Evolutionary conservation across 2,888 invertebrate species (phyloP), one percentile per base, ranked within the genome.

Genomic region (Hydroisotoma schaefferi): DNA sequence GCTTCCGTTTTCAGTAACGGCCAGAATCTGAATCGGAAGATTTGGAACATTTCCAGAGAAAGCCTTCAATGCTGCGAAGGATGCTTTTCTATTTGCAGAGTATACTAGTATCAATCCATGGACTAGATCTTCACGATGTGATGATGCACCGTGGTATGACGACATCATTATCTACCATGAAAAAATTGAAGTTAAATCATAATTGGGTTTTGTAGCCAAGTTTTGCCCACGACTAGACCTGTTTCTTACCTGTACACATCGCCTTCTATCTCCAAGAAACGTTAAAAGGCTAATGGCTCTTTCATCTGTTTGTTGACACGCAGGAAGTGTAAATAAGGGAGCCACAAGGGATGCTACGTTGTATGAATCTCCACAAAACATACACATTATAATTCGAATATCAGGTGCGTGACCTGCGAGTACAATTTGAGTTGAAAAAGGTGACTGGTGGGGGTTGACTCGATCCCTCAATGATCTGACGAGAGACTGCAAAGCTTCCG

Each of bases 91-190:
- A 78, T 94, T 93, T 8, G 94, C 89, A 0, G 94, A 95, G 78
- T 93, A 97, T 62, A 94, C 91, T 67, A 95, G 83, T 74, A 97
- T 91, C 76, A 93, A 94, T 26, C 95, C 97, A 76, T 97, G 95
- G 67, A 93, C 91, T 55, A 94, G 80, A 76, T 93, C 90, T 77
- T 94, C 91, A 71, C 92, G 83, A 77, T 91, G 92, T 74, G 91
- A 89, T 78, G 89, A 89, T 38, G 93, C 92, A 56, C 93, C 92
- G 76, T 95, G 97, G 79, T 92, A 95, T 74, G 94, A 94, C 23
- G 93, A 90, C 72, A 94, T 86, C 70, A 91, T 90, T n/a, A 92
- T 72, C 72, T 72, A 28, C 33, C 33, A 62, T 18, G 40, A 23
- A 55, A 57, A 27, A 40, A 54, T 6, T 48, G 15, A 18, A 26